These are phyloP conservation scores for Nyctereutes procyonoides DNA, from an alignment of 2,113 vertebrate species.

Conservation along the genomic window DNA sequence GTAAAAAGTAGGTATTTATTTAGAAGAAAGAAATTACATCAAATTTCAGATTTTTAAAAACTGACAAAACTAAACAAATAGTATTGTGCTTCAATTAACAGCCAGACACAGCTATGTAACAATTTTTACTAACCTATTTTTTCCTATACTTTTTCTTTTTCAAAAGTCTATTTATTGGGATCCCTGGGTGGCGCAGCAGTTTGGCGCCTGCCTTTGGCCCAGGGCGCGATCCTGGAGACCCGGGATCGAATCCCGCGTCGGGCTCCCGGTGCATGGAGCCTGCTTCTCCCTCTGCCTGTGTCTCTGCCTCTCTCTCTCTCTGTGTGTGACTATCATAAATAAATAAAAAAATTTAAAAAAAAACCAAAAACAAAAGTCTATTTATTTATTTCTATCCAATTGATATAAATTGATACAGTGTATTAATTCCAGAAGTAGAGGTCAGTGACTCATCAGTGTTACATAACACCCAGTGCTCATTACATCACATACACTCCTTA, in stretches of 20 bases:
- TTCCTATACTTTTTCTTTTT: background rate
- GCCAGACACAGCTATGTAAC: background rate
- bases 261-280: too few species aligned
- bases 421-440: background rate
- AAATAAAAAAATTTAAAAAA: too few species aligned
- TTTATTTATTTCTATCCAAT: background rate
- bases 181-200: too few species aligned
- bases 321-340: too few species aligned
- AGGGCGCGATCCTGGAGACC: too few species aligned
- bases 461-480: background rate
- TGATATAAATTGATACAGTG: background rate
- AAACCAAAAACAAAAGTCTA: too few species aligned
- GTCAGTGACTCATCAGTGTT: background rate
- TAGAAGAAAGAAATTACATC: slow-evolving; percentile 4
- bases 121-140: background rate
- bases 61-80: background rate
- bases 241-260: too few species aligned
- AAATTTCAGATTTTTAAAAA: background rate
- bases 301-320: too few species aligned
- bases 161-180: background rate
- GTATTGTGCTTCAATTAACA: background rate
- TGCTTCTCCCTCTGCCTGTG: too few species aligned
- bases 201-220: too few species aligned
- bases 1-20: background rate
- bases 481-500: background rate